Conservation (phyloP, 2,113 vertebrate genomes). For the Misgurnus mizolepis region DNA sequence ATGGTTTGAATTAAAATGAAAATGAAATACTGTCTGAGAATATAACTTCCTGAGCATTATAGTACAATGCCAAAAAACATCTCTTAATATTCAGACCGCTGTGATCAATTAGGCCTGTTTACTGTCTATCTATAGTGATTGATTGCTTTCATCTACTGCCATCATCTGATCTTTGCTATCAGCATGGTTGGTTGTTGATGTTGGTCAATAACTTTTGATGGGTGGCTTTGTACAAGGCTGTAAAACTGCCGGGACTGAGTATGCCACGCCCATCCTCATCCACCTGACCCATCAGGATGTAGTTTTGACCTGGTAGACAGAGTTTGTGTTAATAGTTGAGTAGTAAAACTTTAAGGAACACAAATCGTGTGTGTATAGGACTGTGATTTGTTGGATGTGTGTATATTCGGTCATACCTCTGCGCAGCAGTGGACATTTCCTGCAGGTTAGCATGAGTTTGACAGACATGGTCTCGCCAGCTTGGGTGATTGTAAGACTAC, state of each 20-base stretch:
- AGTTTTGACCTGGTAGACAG: conserved; percentile 72
- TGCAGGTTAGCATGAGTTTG: conserved; percentile 80
- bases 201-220: conserved; percentile 81
- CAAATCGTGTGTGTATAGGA: neutral
- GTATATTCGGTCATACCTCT: conserved; percentile 62
- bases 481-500: conserved; percentile 75
- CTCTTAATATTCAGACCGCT: conserved; percentile 7
- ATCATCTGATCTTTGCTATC: conserved; percentile 47
- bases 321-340: neutral
- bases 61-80: conserved; percentile 7
- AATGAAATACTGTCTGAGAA: neutral
- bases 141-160: conserved; percentile 45
- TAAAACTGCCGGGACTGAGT: conserved; percentile 79
- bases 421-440: conserved; percentile 77
- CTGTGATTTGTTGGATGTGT: neutral
- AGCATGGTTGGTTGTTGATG: conserved; percentile 77
- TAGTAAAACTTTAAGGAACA: neutral
- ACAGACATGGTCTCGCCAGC: conserved; percentile 71
- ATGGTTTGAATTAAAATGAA: neutral
- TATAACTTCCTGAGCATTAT: conserved; percentile 30
- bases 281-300: conserved; percentile 85
- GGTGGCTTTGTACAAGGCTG: conserved; percentile 75
- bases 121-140: neutral
- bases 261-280: conserved; percentile 71
- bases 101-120: neutral